phyloP scores from a whole-genome alignment of 2,888 invertebrate species.

The Amblyjoppa proteus region DNA sequence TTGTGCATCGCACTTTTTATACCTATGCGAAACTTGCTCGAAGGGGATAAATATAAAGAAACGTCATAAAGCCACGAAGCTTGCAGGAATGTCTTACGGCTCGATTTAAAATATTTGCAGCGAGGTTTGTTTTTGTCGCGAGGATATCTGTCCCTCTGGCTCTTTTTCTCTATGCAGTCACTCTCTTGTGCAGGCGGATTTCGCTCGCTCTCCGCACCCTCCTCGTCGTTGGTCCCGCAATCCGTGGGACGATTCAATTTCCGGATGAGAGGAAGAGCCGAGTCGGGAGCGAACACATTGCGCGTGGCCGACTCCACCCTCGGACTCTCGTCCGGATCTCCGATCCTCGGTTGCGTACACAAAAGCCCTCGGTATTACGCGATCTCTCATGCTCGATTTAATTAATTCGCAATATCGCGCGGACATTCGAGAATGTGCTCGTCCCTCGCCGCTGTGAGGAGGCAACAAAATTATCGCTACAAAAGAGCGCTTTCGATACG shows the following conservation, averaged over 20 bases:
- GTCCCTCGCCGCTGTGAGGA: conserved; percentile 21
- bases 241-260: conserved; percentile 63
- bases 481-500: background rate
- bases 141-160: conserved; percentile 2
- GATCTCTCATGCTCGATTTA: conserved; percentile 56
- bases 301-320: conserved; percentile 31
- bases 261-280: conserved; percentile 55
- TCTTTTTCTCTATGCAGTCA: background rate
- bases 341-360: conserved; percentile 30
- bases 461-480: conserved; percentile 33
- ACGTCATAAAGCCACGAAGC: conserved; percentile 22
- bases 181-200: conserved; percentile 5
- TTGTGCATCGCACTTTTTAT: background rate
- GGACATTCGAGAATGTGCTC: conserved; percentile 17
- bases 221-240: conserved; percentile 39
- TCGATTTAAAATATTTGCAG: conserved; percentile 10
- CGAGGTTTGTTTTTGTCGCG: conserved; percentile 49
- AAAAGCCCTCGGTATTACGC: conserved; percentile 48
- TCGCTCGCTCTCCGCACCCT: conserved; percentile 22
- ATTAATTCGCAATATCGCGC: conserved; percentile 57
- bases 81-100: conserved; percentile 15
- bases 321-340: conserved; percentile 47
- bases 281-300: conserved; percentile 43
- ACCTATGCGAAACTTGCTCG: conserved; percentile 1
- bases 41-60: conserved; percentile 35